Evolutionary conservation across 35 echinoderm and acorn worm species (phyloP), one percentile per base, ranked within the genome.

Genomic region (Ophiothrix spiculata): DNA sequence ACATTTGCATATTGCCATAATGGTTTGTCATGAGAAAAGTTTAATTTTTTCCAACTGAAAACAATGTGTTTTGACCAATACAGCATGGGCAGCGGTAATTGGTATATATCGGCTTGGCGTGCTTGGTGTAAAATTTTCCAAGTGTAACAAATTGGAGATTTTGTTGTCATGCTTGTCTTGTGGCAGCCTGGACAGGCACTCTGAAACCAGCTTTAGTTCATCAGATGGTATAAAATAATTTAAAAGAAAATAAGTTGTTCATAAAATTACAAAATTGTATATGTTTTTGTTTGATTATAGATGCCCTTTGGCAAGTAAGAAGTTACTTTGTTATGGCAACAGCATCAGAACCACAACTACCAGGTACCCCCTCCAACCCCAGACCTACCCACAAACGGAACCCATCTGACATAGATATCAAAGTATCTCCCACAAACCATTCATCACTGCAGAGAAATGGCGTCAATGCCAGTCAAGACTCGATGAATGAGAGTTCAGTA

Each of bases 391-490:
- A 69, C 23, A 69, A 6, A n/a, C 60, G 60, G 2, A 69, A 69
- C 60, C 2, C 4, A 25, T 10, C 60, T 1, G 60, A 69, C 60
- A 69, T 69, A 69, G 60, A 69, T 28, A 69, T 69, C 23, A 69
- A 69, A 69, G 23, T 69, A 6, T 69, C 60, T 69, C 29, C 23
- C 4, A 25, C 23, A n/a, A 28, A 69, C 60, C 4, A 69, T 69
- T 12, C 60, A 12, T 69, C 60, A 69, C 23, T 69, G 3, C 3
- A 10, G 29, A 6, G 60, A n/a, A 69, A 69, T 69, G 60, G 60
- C 17, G 60, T 69, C 16, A 69, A 69, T 69, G 60, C 60, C 17
- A 69, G 60, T 69, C 60, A 69, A n/a, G 60, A 69, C 60, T 69
- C 60, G 17, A 28, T 69, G 60, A 69, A 15, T 15, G 60, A 69